Conservation (phyloP, 2,113 vertebrate genomes). For the Myiagra hebetior region DNA sequence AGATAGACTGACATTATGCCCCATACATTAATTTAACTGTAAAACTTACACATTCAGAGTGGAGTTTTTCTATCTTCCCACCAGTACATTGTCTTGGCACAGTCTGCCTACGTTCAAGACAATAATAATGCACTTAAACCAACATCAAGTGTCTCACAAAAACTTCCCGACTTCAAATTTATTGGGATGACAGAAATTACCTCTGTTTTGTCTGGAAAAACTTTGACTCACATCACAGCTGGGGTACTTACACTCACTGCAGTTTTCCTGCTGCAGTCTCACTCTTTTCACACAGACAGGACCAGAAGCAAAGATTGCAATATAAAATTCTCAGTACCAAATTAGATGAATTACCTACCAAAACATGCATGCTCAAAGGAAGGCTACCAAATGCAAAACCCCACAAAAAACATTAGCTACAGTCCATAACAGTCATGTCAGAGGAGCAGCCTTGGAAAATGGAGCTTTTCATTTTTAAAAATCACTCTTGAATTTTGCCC, state of each 20-base stretch:
- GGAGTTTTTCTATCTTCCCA: not conserved
- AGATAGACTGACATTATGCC: not conserved
- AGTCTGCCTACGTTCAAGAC: not conserved
- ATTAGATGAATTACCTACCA: not conserved
- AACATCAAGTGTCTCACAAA: not conserved
- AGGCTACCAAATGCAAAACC: not conserved
- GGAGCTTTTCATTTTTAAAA: not conserved
- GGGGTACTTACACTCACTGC: not conserved
- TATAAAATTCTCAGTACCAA: not conserved
- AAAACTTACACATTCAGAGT: not conserved
- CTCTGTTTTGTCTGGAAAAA: not conserved
- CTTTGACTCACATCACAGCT: not conserved
- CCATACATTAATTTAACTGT: not conserved
- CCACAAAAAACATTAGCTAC: not conserved
- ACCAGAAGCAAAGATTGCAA: not conserved
- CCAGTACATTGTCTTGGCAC: not conserved
- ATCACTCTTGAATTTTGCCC: not conserved
- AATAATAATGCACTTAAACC: not conserved
- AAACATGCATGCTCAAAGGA: not conserved
- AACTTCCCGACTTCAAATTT: not conserved
- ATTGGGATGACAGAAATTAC: not conserved
- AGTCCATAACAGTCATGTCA: not conserved
- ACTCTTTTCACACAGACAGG: not conserved
- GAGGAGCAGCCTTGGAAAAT: not conserved
- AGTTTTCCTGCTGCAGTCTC: not conserved